Conservation (phyloP, 1,140 invertebrate genomes). For the Pogonus chalceus region DNA sequence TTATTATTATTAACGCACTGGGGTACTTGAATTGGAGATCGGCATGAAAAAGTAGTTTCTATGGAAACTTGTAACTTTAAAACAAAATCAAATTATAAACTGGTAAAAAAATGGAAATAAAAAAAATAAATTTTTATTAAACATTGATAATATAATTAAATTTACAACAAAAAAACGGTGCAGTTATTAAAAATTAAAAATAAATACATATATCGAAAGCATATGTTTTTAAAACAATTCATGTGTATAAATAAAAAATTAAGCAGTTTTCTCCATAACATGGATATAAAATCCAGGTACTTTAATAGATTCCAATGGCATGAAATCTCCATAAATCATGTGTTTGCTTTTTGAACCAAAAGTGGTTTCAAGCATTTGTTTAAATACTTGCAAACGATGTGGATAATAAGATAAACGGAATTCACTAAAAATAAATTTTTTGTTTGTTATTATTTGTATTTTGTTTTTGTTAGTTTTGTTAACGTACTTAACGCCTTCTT, state of each 20-base stretch:
- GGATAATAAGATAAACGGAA: conserved; percentile 82
- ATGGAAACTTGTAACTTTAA: too few relatives aligned
- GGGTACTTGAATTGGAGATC: too few relatives aligned
- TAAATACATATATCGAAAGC: too few relatives aligned
- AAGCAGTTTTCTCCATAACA: conserved; percentile 54
- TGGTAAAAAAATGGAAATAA: too few relatives aligned
- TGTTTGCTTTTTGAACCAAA: conserved; percentile 58
- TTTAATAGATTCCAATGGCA: conserved; percentile 49
- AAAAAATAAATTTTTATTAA: too few relatives aligned
- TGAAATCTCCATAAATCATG: conserved; percentile 71
- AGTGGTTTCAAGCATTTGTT: conserved; percentile 54
- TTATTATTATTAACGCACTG: too few relatives aligned
- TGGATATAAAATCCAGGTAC: conserved; percentile 78
- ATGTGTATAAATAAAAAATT: too few relatives aligned
- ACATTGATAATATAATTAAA: too few relatives aligned
- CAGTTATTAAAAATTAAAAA: too few relatives aligned
- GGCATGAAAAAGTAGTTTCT: too few relatives aligned
- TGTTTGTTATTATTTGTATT: background rate
- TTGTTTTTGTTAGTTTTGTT: conserved; percentile 26
- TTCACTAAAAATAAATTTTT: conserved; percentile 45
- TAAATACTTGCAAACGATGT: conserved; percentile 61
- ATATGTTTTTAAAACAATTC: too few relatives aligned
- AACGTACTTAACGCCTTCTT: background rate
- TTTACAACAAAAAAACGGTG: background rate
- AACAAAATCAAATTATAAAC: too few relatives aligned